Conservation (phyloP, 2,797 vertebrate species). For the Danio choprae region DNA sequence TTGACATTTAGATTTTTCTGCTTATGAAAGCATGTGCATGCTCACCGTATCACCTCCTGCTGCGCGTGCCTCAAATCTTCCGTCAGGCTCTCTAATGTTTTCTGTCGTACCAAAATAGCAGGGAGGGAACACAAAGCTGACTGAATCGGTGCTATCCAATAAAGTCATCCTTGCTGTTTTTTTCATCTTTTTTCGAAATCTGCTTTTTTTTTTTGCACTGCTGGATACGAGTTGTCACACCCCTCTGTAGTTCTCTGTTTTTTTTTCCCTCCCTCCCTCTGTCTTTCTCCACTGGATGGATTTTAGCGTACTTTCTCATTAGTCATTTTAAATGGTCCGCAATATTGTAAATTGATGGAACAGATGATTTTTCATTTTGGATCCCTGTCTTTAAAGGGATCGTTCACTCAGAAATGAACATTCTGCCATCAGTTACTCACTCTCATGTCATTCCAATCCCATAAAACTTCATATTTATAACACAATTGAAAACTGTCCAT, state of each 20-base stretch:
- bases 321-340: slow-evolving; percentile 32
- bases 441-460: not conserved
- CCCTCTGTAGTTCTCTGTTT: not conserved
- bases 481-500: not conserved
- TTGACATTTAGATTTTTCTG: slow-evolving; percentile 26
- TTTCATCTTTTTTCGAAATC: slow-evolving; percentile 4
- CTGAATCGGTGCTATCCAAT: slow-evolving; percentile 14
- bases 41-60: slow-evolving; percentile 28
- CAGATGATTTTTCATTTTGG: slow-evolving; percentile 22
- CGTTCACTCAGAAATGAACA: not conserved
- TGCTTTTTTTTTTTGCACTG: slow-evolving; percentile 1
- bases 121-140: slow-evolving; percentile 32
- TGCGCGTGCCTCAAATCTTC: slow-evolving; percentile 9
- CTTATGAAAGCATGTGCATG: slow-evolving; percentile 13
- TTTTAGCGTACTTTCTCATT: slow-evolving; percentile 9
- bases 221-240: not conserved
- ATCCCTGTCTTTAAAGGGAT: slow-evolving; percentile 18
- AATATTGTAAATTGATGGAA: slow-evolving; percentile 17
- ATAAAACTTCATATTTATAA: not conserved
- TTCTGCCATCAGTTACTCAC: not conserved
- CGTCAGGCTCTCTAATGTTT: slow-evolving; percentile 24
- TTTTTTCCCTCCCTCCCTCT: not conserved
- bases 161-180: not conserved
- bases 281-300: not conserved
- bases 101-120: slow-evolving; percentile 5